phyloP scores from a whole-genome alignment of 1,140 invertebrate genomes.

The Diprion similis region DNA sequence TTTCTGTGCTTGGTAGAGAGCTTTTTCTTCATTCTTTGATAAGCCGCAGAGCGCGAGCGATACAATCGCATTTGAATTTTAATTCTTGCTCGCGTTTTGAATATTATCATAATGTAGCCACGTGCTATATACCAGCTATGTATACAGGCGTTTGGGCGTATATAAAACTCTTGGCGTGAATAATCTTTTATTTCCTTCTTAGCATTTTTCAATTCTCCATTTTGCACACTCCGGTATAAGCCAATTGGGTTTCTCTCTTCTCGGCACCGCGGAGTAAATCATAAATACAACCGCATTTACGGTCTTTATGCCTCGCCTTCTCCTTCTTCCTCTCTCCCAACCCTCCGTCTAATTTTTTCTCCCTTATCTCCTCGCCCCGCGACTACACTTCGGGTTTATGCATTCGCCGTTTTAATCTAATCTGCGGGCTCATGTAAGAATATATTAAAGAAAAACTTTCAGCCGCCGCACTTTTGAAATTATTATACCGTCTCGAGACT shows the following conservation, averaged over 20 bases:
- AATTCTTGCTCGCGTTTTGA: slow-evolving; percentile 39
- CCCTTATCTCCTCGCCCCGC: slow-evolving; percentile 9
- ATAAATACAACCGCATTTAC: slow-evolving; percentile 54
- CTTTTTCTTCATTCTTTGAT: too few relatives aligned
- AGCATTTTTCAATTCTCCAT: not conserved
- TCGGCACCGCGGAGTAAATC: slow-evolving; percentile 55
- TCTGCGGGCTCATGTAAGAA: slow-evolving; percentile 59
- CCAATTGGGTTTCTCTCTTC: slow-evolving; percentile 24
- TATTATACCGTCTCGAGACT: slow-evolving; percentile 45
- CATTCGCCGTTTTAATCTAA: slow-evolving; percentile 60
- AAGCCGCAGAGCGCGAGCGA: too few relatives aligned
- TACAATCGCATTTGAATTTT: slow-evolving; percentile 27
- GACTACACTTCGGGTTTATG: slow-evolving; percentile 40
- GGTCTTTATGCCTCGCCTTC: slow-evolving; percentile 36
- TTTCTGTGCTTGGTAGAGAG: too few relatives aligned
- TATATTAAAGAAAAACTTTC: slow-evolving; percentile 61
- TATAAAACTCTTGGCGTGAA: slow-evolving; percentile 16
- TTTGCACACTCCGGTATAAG: not conserved
- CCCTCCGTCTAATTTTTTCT: slow-evolving; percentile 23
- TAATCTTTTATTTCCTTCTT: slow-evolving; percentile 47
- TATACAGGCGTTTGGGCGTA: too few relatives aligned
- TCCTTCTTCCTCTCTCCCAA: slow-evolving; percentile 28
- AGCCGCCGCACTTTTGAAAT: slow-evolving; percentile 44
- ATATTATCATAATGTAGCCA: slow-evolving; percentile 49
- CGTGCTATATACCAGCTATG: too few relatives aligned